Conservation (phyloP, 2,888 invertebrate genomes). For the Gymnosoma rotundatum region DNA sequence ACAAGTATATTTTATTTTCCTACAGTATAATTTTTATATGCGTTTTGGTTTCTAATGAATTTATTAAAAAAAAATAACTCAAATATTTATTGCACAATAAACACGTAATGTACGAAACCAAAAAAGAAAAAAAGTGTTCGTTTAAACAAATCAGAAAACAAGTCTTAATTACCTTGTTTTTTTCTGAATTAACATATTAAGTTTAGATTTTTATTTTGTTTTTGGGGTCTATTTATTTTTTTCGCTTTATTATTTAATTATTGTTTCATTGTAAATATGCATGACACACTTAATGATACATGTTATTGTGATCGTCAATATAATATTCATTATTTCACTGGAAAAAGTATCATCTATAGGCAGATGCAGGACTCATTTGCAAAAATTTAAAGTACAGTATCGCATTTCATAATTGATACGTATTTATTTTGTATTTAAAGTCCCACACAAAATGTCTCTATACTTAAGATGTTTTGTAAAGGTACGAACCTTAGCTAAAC, state of each 20-base stretch:
- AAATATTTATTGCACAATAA: constrained; percentile 68
- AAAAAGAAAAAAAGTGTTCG: constrained; percentile 36
- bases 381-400: no score
- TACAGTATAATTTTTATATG: constrained; percentile 1
- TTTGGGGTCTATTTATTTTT: constrained; percentile 65
- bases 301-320: no score
- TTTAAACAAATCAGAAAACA: constrained; percentile 70
- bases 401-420: no score
- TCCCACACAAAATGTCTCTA: no score
- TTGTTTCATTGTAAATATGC: constrained; percentile 51
- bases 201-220: constrained; percentile 26
- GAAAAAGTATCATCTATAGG: no score
- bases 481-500: no score
- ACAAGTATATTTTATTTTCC: constrained; percentile 75
- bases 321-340: no score
- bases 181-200: constrained; percentile 60
- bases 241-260: constrained; percentile 61
- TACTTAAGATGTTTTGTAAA: no score
- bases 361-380: no score
- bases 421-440: no score
- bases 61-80: constrained; percentile 72
- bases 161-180: constrained; percentile 78
- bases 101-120: constrained; percentile 34
- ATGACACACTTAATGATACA: constrained; percentile 60
- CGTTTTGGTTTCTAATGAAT: constrained; percentile 74